phyloP scores from a whole-genome alignment of 2,888 invertebrate species.

The Heliconius hortense region DNA sequence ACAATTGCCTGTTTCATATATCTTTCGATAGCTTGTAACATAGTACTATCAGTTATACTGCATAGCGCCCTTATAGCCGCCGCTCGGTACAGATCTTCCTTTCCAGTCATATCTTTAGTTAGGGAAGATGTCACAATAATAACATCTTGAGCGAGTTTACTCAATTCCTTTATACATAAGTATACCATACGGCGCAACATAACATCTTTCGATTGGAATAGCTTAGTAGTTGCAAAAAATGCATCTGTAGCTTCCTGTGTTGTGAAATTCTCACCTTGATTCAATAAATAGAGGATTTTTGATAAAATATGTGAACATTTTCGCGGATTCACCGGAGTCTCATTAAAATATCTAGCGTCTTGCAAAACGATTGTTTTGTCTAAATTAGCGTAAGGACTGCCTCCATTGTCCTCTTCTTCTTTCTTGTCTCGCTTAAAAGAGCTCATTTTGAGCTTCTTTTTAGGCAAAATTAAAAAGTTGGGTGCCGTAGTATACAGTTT shows the following conservation, averaged over 20 bases:
- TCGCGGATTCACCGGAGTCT: constrained; percentile 97
- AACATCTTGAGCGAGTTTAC: constrained; percentile 97
- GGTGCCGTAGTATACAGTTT: constrained; percentile 76
- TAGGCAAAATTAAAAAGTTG: constrained; percentile 62
- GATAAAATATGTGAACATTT: constrained; percentile 98
- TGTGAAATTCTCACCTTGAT: constrained; percentile 96
- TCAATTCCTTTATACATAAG: constrained; percentile 96
- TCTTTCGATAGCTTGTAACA: constrained; percentile 98
- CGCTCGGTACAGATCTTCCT: constrained; percentile 94
- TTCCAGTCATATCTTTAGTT: constrained; percentile 99
- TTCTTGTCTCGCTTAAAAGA: constrained; percentile 96
- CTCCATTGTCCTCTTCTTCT: constrained; percentile 95
- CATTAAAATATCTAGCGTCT: constrained; percentile 98
- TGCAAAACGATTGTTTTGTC: constrained; percentile 98
- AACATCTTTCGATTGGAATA: constrained; percentile 98
- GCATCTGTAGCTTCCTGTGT: constrained; percentile 98
- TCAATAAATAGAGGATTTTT: constrained; percentile 96
- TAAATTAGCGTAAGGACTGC: constrained; percentile 94
- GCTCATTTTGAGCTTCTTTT: constrained; percentile 83
- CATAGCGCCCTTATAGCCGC: constrained; percentile 98
- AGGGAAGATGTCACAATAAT: constrained; percentile 99
- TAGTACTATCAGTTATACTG: constrained; percentile 96
- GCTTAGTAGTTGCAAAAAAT: constrained; percentile 99
- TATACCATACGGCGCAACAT: constrained; percentile 97
- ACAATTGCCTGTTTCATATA: constrained; percentile 99